Base-by-base conservation (phyloP, 2,113 vertebrate genomes). In the Callipepla squamata region DNA sequence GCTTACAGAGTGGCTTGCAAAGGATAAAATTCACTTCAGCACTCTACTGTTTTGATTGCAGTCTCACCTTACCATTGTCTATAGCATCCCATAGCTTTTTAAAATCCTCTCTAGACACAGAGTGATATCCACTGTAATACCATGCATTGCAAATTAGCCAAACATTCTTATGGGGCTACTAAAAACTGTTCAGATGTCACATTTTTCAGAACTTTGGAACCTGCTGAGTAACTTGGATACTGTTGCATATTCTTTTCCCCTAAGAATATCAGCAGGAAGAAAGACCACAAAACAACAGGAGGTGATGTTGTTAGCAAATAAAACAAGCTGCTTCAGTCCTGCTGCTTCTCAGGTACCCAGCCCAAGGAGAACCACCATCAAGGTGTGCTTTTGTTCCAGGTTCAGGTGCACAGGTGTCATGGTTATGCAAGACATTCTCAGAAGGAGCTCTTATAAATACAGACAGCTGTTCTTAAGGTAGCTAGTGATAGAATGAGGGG, bases 401-500 rank as follows among this genome's bases (percentile, higher is more conserved):
- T 34, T 57, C 34, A 28, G 34, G 25, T 78, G 38, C 8, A 1
- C 15, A 55, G 72, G 59, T 53, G 11, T 30, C 50, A 59, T 13
- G 36, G n/a, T 23, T 86, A 48, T 89, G 58, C 66, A 79, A 50
- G 30, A 57, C 25, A 81, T 89, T 81, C 66, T 87, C 65, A 68
- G 36, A n/a, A 36, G 40, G 53, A 87, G 50, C 58, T 65, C 84
- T 21, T 58, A 28, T 30, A 28, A 44, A 84, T 8, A 36, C 2
- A 4, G 28, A 61, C 57, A 89, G 32, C 14, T 84, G 78, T 75
- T 81, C 11, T 65, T 86, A 67, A 65, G 87, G 40, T 53, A 30
- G 16, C 26, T 53, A 53, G 15, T 23, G 15, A 16, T 53, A 53
- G 51, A 15, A 53, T 53, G 51, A 53, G 51, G 16, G 26, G 51